These are phyloP conservation scores for Phoxinus phoxinus DNA, from an alignment of 2,113 vertebrate genomes.

Conservation along the genomic window DNA sequence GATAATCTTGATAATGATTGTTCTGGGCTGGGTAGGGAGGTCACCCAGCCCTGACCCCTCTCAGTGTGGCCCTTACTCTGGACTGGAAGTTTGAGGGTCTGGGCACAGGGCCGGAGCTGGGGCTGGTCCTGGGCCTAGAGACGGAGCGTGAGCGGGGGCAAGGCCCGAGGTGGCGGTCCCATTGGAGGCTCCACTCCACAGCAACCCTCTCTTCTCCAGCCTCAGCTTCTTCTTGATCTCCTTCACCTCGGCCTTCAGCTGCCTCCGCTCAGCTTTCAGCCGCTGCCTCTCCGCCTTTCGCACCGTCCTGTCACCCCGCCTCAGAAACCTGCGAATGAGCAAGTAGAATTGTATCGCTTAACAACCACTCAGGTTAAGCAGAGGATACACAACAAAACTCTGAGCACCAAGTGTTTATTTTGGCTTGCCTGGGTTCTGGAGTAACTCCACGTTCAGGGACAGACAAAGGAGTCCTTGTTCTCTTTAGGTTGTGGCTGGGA, in stretches of 20 bases:
- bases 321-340: conserved; percentile 83
- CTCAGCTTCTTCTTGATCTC: conserved; percentile 97
- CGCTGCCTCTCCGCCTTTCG: conserved; percentile 95
- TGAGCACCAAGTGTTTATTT: neutral
- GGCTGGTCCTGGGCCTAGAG: conserved; percentile 73
- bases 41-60: conserved; percentile 79
- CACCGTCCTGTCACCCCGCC: conserved; percentile 93
- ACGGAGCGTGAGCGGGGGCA: conserved; percentile 66
- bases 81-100: conserved; percentile 80
- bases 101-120: conserved; percentile 72
- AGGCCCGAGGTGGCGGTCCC: conserved; percentile 79
- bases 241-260: conserved; percentile 93
- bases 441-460: conserved; percentile 78
- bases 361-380: neutral
- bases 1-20: conserved; percentile 70
- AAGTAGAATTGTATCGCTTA: neutral
- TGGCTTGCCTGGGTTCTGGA: conserved; percentile 78
- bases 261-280: conserved; percentile 92
- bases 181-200: conserved; percentile 86
- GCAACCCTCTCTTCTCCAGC: conserved; percentile 90
- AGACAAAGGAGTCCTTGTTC: conserved; percentile 88
- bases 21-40: conserved; percentile 77
- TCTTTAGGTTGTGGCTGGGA: conserved; percentile 86
- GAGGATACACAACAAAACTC: neutral
- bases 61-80: conserved; percentile 82